Percentiles rank a stretch among this genome's conserved stretches.
phyloP scores from a whole-genome alignment of 2,113 vertebrate genomes.

The Psittacus erithacus region DNA sequence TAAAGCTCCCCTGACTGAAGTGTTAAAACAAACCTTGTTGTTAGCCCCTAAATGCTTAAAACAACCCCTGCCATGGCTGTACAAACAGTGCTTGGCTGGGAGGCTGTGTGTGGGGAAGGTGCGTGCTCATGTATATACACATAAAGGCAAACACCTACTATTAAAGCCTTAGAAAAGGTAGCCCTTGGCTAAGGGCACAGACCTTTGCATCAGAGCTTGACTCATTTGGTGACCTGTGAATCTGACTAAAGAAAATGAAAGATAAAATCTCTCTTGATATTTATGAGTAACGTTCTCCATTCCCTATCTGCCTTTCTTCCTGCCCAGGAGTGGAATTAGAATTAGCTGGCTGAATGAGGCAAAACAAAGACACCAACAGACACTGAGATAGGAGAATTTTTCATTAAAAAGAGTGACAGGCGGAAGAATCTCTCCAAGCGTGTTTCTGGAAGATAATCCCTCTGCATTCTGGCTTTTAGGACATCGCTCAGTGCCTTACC shows the following conservation, averaged over 20 bases:
- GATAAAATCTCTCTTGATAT: background rate
- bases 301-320: background rate
- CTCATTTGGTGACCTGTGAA: background rate
- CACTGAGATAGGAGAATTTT: background rate
- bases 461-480: background rate
- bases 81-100: fast-evolving
- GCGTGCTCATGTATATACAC: fast-evolving
- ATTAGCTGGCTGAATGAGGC: background rate
- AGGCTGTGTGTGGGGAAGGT: background rate
- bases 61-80: background rate
- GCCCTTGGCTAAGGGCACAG: background rate
- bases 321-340: background rate
- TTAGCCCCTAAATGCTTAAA: background rate
- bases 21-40: constrained; percentile 10
- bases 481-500: background rate
- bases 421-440: background rate
- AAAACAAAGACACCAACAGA: background rate
- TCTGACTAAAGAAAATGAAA: background rate
- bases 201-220: background rate
- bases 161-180: fast-evolving
- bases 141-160: background rate
- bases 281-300: background rate
- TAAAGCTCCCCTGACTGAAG: constrained; percentile 9
- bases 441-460: constrained; percentile 15
- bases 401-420: constrained; percentile 34